phyloP scores from a whole-genome alignment of 2,113 vertebrate species.

The Scatophagus argus region DNA sequence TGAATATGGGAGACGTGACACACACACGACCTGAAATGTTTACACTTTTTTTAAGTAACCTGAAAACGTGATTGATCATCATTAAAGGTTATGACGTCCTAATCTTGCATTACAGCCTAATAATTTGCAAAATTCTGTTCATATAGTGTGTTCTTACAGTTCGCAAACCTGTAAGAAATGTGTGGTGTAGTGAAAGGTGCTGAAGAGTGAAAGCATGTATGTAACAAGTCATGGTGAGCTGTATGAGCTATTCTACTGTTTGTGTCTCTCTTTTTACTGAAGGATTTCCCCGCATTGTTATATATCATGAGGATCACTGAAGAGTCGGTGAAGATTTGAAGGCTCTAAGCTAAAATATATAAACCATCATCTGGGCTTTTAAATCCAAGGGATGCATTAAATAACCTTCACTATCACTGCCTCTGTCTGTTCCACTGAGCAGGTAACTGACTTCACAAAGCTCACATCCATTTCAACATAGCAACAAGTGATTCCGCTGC shows the following conservation, averaged over 20 bases:
- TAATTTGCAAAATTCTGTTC: too few species aligned
- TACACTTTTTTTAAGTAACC: not conserved
- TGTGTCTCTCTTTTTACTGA: not conserved
- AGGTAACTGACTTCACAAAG: constrained; percentile 44
- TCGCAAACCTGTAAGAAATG: too few species aligned
- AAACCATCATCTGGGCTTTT: not conserved
- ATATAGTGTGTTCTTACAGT: too few species aligned
- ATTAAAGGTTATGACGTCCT: too few species aligned
- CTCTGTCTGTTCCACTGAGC: not conserved
- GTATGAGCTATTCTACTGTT: not conserved
- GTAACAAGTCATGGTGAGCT: not conserved
- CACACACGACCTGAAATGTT: not conserved
- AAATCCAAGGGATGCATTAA: not conserved
- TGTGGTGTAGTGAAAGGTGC: not conserved
- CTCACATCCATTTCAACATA: constrained; percentile 33
- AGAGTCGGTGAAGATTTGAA: not conserved
- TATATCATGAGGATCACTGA: not conserved
- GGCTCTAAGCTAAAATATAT: not conserved
- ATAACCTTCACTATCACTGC: not conserved
- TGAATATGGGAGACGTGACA: not conserved
- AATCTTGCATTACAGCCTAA: too few species aligned
- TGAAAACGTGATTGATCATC: too few species aligned
- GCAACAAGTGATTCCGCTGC: constrained; percentile 74
- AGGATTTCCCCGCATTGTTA: not conserved
- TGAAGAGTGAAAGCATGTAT: not conserved